phyloP scores from a whole-genome alignment of 2,113 vertebrate species.

The Hippopotamus amphibius region DNA sequence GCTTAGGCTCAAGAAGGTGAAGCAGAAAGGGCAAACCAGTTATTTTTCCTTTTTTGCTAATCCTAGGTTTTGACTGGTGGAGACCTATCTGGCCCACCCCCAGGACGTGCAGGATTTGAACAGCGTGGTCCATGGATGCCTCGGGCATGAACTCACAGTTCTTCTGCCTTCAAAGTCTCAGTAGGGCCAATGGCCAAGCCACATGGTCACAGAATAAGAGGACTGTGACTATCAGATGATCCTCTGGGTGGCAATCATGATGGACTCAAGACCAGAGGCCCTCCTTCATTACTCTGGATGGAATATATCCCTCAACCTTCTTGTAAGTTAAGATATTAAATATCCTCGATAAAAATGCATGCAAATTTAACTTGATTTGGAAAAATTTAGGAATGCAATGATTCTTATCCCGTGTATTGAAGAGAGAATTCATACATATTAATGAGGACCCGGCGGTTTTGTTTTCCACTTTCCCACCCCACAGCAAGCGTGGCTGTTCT shows the following conservation, averaged over 20 bases:
- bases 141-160: background rate
- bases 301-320: background rate
- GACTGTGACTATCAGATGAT: background rate
- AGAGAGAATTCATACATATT: background rate
- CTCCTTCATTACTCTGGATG: background rate
- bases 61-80: background rate
- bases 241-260: background rate
- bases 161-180: background rate
- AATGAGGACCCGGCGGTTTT: background rate
- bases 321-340: background rate
- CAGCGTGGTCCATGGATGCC: too few species aligned
- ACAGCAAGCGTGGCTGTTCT: background rate
- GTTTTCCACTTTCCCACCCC: background rate
- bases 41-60: background rate
- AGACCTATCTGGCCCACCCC: background rate
- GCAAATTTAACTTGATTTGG: constrained; percentile 11
- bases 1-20: background rate
- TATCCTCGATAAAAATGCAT: background rate
- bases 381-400: background rate
- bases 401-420: background rate
- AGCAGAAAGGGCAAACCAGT: background rate
- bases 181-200: background rate
- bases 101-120: background rate
- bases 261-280: background rate
- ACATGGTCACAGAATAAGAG: background rate